A percentile compares a stretch with the other conserved stretches of the same genome.
Evolutionary conservation across 2,888 invertebrate genomes (phyloP).

Genomic region (Cheilosia vulpina): DNA sequence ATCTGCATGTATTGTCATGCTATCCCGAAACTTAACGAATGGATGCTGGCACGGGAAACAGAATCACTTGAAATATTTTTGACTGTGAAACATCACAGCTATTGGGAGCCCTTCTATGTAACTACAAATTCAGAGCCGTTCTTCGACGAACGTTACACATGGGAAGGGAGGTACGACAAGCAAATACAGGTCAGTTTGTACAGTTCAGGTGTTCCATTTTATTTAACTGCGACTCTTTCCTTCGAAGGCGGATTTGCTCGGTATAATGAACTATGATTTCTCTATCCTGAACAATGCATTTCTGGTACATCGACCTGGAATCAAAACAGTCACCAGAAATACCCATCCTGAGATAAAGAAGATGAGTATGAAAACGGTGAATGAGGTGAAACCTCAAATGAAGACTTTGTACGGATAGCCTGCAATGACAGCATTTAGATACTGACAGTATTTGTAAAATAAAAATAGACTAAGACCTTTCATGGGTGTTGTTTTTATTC

Average conservation of each 20-base stretch:
- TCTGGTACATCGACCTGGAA: constrained; percentile 48
- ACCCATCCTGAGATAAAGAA: neutral
- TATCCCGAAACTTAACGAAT: constrained; percentile 31
- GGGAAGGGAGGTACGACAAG: constrained; percentile 55
- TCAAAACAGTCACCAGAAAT: neutral
- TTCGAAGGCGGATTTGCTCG: constrained; percentile 36
- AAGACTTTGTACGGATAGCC: constrained; percentile 31
- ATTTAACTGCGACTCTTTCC: neutral
- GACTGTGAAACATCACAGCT: constrained; percentile 9
- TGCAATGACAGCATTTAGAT: constrained; percentile 2
- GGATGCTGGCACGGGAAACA: constrained; percentile 7
- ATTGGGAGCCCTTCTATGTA: constrained; percentile 55
- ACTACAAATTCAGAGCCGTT: constrained; percentile 49
- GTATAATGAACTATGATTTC: constrained; percentile 41
- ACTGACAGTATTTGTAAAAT: neutral
- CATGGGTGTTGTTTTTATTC: too few species aligned
- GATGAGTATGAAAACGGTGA: neutral
- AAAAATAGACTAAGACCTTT: neutral
- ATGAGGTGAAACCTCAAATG: constrained; percentile 19
- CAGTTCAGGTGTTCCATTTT: neutral
- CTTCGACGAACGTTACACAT: constrained; percentile 53
- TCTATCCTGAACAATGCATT: constrained; percentile 41
- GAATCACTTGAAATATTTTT: constrained; percentile 25
- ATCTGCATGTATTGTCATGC: constrained; percentile 43
- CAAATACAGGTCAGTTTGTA: constrained; percentile 40